Base-by-base conservation (phyloP, 1,140 invertebrate species). In the Holotrichia oblita region DNA sequence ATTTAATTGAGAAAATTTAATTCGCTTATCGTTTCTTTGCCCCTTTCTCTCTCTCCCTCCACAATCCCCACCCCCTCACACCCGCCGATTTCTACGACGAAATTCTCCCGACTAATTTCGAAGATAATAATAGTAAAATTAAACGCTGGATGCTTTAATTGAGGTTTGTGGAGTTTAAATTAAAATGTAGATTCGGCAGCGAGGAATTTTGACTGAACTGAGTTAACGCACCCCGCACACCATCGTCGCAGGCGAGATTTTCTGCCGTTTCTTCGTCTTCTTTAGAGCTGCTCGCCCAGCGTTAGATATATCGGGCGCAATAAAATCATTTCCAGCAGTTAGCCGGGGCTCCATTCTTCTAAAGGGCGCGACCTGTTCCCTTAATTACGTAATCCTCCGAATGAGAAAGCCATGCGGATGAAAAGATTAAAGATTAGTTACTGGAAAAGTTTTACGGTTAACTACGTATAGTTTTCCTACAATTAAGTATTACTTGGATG, bases 91-190 rank as follows among this genome's bases (percentile, higher is more conserved):
- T 55, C 48, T 14, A 55, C 48, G 48, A 17, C 48, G 48, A 55
- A 55, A 55, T n/a, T 55, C 48, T 6, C 48, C 48, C 48, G 48
- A 55, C 48, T 55, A 55, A 55, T 55, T 55, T 55, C 48, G 48
- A 55, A 55, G 48, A 55, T 55, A 55, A 55, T 55, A 55, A 55
- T 55, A 55, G 48, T 55, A 55, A 55, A 55, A 55, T 55, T 55
- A 55, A 55, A 55, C 48, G 48, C 48, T 55, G 48, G 48, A 55
- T 55, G 48, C 48, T 55, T 55, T 55, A 55, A 55, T 55, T 55
- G 48, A 55, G 48, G 48, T 55, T 55, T 55, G 48, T 55, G 48
- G 48, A 55, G 48, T 55, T 55, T 55, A 55, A 55, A 55, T 55
- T 55, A 55, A 55, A 55, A 55, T 55, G 48, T 55, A 55, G 48